Evolutionary conservation across 2,888 invertebrate genomes (phyloP), one percentile per base, ranked within the genome.

Genomic region (Latrodectus hesperus): DNA sequence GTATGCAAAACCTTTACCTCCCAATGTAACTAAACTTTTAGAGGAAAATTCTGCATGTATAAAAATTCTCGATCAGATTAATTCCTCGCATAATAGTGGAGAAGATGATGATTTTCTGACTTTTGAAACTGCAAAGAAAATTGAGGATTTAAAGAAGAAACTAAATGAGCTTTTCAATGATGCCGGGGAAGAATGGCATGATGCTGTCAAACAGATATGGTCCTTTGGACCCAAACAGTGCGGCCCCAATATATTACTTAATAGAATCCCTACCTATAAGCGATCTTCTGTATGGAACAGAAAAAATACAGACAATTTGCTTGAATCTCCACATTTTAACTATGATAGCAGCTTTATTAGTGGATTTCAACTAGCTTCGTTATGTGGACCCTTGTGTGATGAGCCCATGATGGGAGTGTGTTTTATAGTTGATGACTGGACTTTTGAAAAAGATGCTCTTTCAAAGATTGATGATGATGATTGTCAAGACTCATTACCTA

Each of bases 351-450:
- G 91, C 92, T 95, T 98, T 91, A 94, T 97, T 6, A 96, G 96
- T 92, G 97, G 97, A 11, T 95, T 98, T 92, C 96, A 97, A 94
- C 92, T 97, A 92, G 96, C 96, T 9, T 95, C 97, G 51, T 92
- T 96, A 80, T 95, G 97, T 68, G 99, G 99, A 0, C 99, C 99
- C 0, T 92, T 99, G 71, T 99, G 99, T 93, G 98, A 98, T 91
- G 99, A 99, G 92, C 98, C 98, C 2, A 95, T 99, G 95, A 96
- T 96, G 93, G 99, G 99, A 1, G 97, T 99, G 0, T 96, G 96
- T 22, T 98, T 99, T 93, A 93, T 96, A 80, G 94, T 99, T 1
- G 96, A 97, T 91, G 95, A 96, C 90, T 99, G 98, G 96, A 93
- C 93, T 0, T 92, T 95, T 65, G 93, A 85, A 14, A 85, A 78